These are phyloP conservation scores for Pheucticus melanocephalus DNA, from an alignment of 2,113 vertebrate genomes.

Conservation along the genomic window DNA sequence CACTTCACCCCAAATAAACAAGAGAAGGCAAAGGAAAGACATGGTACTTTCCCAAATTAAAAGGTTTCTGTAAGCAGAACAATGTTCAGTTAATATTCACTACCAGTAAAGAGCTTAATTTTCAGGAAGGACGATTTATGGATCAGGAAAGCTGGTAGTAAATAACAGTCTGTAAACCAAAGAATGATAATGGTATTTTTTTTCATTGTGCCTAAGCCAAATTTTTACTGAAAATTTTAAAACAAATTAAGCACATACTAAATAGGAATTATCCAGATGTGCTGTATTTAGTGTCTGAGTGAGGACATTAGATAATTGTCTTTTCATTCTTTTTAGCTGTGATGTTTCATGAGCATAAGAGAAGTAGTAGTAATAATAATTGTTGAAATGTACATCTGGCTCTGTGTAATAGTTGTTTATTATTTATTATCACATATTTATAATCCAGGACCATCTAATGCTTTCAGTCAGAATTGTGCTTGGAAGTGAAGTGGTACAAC, in stretches of 20 bases:
- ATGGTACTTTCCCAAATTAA: not conserved
- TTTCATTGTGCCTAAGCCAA: not conserved
- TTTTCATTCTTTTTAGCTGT: not conserved
- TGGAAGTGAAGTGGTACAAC: not conserved
- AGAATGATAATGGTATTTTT: not conserved
- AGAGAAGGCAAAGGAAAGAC: not conserved
- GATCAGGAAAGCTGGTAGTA: not conserved
- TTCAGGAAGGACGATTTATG: not conserved
- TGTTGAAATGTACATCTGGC: not conserved
- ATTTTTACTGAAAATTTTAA: not conserved
- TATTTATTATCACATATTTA: not conserved
- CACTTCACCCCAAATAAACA: not conserved
- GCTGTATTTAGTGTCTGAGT: not conserved
- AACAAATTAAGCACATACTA: not conserved
- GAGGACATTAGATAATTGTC: not conserved
- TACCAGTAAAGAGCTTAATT: not conserved
- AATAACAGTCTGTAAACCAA: not conserved
- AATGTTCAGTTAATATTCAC: not conserved
- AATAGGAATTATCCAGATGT: not conserved
- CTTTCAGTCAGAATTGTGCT: not conserved
- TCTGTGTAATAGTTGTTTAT: not conserved
- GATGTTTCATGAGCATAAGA: not conserved
- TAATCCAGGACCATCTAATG: not conserved
- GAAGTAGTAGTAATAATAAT: not conserved
- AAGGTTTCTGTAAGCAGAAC: rapidly evolving